Evolutionary conservation across 2,113 vertebrate species (phyloP).

Genomic region (Elgaria multicarinata): DNA sequence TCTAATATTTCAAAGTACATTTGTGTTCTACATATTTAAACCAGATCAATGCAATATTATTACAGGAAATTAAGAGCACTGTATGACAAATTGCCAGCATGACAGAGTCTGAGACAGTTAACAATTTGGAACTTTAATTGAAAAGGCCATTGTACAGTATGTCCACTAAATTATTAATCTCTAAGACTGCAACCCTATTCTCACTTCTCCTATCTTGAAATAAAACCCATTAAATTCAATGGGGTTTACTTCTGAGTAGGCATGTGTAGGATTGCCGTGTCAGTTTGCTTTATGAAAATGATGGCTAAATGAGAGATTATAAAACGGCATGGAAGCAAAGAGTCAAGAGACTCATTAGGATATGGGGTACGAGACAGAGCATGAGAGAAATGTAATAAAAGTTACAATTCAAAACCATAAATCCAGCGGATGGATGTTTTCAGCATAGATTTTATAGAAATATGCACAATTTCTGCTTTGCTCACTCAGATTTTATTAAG

Average conservation of each 20-base stretch:
- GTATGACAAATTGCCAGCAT: background rate
- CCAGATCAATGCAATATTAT: slow-evolving; percentile 15
- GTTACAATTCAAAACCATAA: background rate
- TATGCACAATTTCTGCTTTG: background rate
- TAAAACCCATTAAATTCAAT: background rate
- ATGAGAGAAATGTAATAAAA: slow-evolving; percentile 8
- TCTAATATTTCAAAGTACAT: background rate
- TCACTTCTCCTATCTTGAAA: background rate
- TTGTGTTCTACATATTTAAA: slow-evolving; percentile 2
- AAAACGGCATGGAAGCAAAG: background rate
- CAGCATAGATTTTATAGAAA: background rate
- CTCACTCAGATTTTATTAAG: background rate
- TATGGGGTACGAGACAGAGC: background rate
- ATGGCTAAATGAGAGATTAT: background rate
- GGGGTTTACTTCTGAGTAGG: background rate
- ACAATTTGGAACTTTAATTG: background rate
- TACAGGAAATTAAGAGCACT: slow-evolving; percentile 1
- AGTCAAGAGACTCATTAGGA: background rate
- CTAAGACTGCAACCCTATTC: background rate
- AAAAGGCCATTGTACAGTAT: background rate
- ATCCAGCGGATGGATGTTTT: background rate
- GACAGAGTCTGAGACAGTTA: background rate
- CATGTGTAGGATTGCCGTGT: background rate
- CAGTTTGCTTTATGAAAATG: background rate
- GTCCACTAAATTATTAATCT: background rate